Evolutionary conservation across 2,113 vertebrate genomes (phyloP), one percentile per base, ranked within the genome.

Genomic region (Nettapus auritus): DNA sequence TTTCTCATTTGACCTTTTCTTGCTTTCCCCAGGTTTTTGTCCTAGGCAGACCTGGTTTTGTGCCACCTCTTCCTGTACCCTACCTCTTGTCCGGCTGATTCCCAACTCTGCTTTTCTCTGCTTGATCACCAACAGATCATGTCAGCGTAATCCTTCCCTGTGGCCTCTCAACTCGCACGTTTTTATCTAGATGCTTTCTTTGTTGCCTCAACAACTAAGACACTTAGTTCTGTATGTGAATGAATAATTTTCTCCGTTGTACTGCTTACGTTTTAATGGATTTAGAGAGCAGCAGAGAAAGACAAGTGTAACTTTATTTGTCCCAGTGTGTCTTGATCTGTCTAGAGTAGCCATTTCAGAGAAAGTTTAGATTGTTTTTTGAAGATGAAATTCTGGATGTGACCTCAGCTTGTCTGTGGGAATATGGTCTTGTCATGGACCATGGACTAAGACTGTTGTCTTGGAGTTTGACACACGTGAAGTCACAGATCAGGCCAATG

Each of bases 271-370:
- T 40, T 78, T 34, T 12, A 82, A 8, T 46, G 36, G 26, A n/a
- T 1, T 1, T 13, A 60, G 40, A 50, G 21, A 56, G 18, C 26
- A 11, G 25, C 56, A 42, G 34, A 63, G 42, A 57, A 80, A 86
- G 53, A 20, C 42, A 48, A 7, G 17, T 2, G 4, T 18, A 26
- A 2, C 22, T 86, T 79, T n/a, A 26, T 50, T 78, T 64, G 62
- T 60, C 19, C 40, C 1, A 8, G 0, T 7, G 31, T 62, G 20
- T 81, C 36, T 82, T 0, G 0, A 3, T 67, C 46, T 79, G 75
- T 56, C 66, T 68, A 33, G 36, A 82, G 40, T 12, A 78, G 14
- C 48, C 19, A 29, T 44, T 87, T 48, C 22, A 60, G 46, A 71
- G 22, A 34, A 73, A 8, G 9, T 25, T 67, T 38, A 38, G 33